Conservation (phyloP, 1,140 invertebrate genomes). For the Drosophila kepulauana region DNA sequence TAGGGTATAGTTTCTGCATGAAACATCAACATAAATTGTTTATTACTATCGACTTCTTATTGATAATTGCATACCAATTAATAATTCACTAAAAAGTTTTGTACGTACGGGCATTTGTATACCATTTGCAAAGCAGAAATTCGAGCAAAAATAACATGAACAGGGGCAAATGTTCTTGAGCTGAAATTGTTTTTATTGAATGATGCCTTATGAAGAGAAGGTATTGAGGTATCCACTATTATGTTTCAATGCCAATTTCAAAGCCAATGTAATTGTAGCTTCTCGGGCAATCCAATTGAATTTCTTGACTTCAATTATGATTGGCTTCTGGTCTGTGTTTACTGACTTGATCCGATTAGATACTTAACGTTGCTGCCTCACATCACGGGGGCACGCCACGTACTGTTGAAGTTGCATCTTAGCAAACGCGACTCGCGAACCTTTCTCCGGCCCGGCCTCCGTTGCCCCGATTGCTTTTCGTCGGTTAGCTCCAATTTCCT, state of each 20-base stretch:
- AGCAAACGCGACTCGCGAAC: conserved; percentile 22
- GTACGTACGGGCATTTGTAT: no score
- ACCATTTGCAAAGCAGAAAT: no score
- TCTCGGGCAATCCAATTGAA: conserved; percentile 39
- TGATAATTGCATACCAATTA: no score
- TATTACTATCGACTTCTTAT: no score
- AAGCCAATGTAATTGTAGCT: conserved; percentile 38
- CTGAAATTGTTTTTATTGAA: conserved; percentile 27
- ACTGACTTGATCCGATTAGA: conserved; percentile 33
- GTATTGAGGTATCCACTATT: not conserved
- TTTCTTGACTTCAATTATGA: conserved; percentile 50
- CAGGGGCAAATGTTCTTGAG: conserved; percentile 1
- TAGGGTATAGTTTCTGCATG: no score
- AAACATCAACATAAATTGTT: no score
- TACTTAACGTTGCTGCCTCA: conserved; percentile 14
- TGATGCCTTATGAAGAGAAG: not conserved
- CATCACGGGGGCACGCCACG: not conserved
- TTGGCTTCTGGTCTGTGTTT: conserved; percentile 31
- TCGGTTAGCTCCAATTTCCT: conserved; percentile 57
- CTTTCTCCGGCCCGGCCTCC: conserved; percentile 14
- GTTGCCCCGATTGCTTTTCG: conserved; percentile 14
- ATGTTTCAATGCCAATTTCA: conserved; percentile 42
- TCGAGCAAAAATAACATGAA: no score
- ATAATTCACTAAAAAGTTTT: no score
- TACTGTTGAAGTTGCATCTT: conserved; percentile 16